A percentile compares a stretch with the other conserved stretches of the same genome.
Evolutionary conservation across 2,797 vertebrate genomes (phyloP).

Genomic region (Pangasius larnaudii): DNA sequence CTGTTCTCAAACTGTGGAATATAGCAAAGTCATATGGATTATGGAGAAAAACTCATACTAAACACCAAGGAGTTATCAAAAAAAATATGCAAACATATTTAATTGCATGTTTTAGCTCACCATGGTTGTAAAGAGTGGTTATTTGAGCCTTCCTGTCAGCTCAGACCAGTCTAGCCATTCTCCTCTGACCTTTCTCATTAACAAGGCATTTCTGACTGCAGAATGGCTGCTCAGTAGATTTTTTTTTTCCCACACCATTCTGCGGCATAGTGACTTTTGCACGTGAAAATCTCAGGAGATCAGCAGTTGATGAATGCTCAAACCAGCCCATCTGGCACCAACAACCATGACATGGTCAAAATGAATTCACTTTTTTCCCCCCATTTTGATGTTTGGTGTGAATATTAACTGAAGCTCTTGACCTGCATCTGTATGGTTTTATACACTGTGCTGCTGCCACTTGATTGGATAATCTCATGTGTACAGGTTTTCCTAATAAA

Average conservation of each 20-base stretch:
- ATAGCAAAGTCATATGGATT: slow-evolving; percentile 7
- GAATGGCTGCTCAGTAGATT: background rate
- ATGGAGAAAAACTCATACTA: background rate
- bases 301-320: background rate
- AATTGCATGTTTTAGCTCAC: background rate
- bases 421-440: background rate
- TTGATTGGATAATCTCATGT: background rate
- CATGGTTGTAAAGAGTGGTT: background rate
- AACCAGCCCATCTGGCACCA: background rate
- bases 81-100: slow-evolving; percentile 2
- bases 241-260: background rate
- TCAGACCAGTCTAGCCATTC: background rate
- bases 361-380: background rate
- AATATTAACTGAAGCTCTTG: background rate
- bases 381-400: background rate
- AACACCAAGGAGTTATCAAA: background rate
- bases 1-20: slow-evolving; percentile 28
- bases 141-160: background rate
- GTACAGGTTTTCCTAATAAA: background rate
- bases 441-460: background rate
- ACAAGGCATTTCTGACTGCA: background rate
- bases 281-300: background rate
- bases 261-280: background rate
- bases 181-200: background rate
- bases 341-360: background rate